These are phyloP conservation scores for Isichthys henryi DNA, from an alignment of 2,113 vertebrate genomes.

Conservation along the genomic window DNA sequence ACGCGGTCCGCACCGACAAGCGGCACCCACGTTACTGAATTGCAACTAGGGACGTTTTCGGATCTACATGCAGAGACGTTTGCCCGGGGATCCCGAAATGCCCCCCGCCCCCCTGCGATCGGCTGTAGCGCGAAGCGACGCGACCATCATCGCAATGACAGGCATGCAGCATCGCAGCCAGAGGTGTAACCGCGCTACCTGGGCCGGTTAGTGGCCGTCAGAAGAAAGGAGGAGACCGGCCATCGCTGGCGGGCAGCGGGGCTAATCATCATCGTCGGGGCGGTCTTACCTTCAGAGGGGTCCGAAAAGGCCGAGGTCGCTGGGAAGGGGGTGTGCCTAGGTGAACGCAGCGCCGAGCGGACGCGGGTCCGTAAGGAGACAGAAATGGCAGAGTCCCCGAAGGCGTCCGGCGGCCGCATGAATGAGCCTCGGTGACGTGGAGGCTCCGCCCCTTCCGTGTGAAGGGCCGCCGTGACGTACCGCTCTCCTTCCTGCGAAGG, in stretches of 20 bases:
- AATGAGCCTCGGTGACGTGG: constrained; percentile 63
- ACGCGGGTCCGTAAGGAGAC: background rate
- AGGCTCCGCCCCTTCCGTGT: constrained; percentile 54
- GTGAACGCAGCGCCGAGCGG: background rate
- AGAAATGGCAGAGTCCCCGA: constrained; percentile 19
- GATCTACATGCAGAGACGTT: background rate
- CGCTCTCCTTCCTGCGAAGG: constrained; percentile 7
- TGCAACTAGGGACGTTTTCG: background rate
- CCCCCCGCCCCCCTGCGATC: background rate
- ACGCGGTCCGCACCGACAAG: background rate
- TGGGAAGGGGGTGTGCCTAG: background rate
- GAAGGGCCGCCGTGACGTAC: constrained; percentile 23
- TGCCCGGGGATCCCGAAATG: background rate
- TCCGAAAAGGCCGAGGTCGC: constrained; percentile 9
- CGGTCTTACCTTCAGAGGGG: constrained; percentile 43
- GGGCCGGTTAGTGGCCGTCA: background rate
- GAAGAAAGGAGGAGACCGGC: constrained; percentile 3
- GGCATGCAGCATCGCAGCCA: background rate
- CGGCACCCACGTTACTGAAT: background rate
- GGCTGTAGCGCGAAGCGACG: background rate
- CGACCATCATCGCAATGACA: background rate
- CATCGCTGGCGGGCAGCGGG: background rate
- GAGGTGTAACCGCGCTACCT: constrained; percentile 4
- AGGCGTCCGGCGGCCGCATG: constrained; percentile 1
- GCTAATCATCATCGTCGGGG: background rate